phyloP scores from a whole-genome alignment of 2,888 invertebrate genomes.

The Therioaphis trifolii region DNA sequence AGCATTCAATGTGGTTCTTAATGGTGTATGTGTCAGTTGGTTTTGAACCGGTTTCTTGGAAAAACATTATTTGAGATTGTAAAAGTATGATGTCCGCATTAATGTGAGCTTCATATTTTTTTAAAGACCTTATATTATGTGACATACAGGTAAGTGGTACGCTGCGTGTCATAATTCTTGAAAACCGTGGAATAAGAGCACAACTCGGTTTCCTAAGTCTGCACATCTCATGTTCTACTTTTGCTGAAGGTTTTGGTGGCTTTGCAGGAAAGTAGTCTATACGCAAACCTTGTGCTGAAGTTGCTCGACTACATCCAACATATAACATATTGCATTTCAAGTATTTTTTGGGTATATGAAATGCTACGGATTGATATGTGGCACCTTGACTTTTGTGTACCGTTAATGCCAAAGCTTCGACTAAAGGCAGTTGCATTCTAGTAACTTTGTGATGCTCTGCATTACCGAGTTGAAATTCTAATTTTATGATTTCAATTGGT shows the following conservation, averaged over 20 bases:
- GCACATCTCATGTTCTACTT: not conserved
- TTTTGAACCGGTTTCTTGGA: no score
- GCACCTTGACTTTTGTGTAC: no score
- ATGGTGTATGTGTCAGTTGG: not conserved
- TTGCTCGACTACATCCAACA: constrained; percentile 7
- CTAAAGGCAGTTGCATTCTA: not conserved
- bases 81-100: not conserved
- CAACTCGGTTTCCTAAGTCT: constrained; percentile 10
- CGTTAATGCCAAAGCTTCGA: no score
- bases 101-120: not conserved
- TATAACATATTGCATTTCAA: constrained; percentile 20
- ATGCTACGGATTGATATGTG: constrained; percentile 15
- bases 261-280: not conserved
- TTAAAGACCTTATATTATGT: constrained; percentile 31
- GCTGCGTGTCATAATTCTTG: not conserved
- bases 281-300: no score
- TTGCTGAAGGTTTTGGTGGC: not conserved
- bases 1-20: not conserved
- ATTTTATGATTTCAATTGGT: constrained; percentile 6
- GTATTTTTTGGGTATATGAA: constrained; percentile 11
- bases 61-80: no score
- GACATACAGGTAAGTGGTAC: not conserved
- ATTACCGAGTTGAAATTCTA: constrained; percentile 6
- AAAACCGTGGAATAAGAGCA: not conserved
- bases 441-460: not conserved